Base-by-base conservation (phyloP, 2,113 vertebrate genomes). In the Cairina moschata region DNA sequence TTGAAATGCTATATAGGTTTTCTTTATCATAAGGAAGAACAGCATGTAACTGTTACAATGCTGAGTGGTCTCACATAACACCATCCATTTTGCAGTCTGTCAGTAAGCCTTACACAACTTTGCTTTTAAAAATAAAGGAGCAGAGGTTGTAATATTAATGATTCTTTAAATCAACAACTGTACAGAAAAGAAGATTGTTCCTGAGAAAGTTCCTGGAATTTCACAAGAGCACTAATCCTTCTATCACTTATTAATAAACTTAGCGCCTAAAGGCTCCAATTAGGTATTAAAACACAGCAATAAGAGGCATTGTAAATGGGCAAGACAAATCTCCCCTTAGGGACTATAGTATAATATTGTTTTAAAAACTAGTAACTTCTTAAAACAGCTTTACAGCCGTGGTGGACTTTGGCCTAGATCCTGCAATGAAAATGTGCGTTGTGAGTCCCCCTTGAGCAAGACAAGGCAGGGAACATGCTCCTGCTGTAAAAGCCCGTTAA, bases 71-170 rank as follows among this genome's bases (percentile, higher is more conserved):
- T 80, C 77, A 17, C 46, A 71, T 84, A 96, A 84, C 67, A 65
- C n/a, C 54, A 34, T 73, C 69, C 32, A 4, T 66, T 92, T 84
- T 95, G 63, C 46, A 56, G 50, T 48, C 71, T 91, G 74, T n/a
- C 66, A 71, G 83, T 29, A 66, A 79, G 74, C 11, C 54, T 87
- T 93, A 83, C 74, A 83, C 78, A 92, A 63, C 55, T 89, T 87
- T 31, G 83, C 91, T 92, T 92, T 96, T 69, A 93, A 94, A 96
- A 95, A 66, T 66, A 73, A 82, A 94, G 91, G 76, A 86, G 52
- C 31, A 36, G 79, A 69, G 55, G 25, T 21, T 87, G 88, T 79
- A 95, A 87, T 91, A 95, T 77, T 95, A 91, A 93, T 96, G 86
- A 75, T 93, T 95, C 67, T 87, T 96, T 88, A 94, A 76, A 86